These are phyloP conservation scores for Ditylenchus dipsaci DNA, from an alignment of 1,140 invertebrate species.

Conservation along the genomic window DNA sequence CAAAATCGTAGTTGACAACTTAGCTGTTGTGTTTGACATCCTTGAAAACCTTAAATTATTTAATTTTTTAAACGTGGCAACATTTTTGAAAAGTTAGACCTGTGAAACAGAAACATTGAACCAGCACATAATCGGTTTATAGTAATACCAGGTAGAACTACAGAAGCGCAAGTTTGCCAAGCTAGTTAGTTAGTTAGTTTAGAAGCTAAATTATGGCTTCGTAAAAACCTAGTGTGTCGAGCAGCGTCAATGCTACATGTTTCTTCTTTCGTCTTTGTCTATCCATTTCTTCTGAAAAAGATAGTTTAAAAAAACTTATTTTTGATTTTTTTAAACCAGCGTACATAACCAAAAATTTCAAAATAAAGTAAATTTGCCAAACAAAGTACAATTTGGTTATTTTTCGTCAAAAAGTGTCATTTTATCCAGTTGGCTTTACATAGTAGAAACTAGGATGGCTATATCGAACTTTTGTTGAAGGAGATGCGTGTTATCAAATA, in stretches of 20 bases:
- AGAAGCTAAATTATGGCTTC: conserved; percentile 3
- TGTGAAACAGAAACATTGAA: conserved; percentile 64
- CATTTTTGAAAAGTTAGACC: conserved; percentile 27
- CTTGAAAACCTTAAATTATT: conserved; percentile 24
- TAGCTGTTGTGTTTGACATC: conserved; percentile 62
- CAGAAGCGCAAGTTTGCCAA: conserved; percentile 88
- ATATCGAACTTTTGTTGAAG: no score
- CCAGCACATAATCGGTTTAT: conserved; percentile 77
- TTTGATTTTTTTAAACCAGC: not conserved
- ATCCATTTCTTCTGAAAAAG: conserved; percentile 17
- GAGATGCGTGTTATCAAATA: no score
- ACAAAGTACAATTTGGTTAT: no score
- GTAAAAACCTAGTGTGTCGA: conserved; percentile 10
- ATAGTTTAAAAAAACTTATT: not conserved
- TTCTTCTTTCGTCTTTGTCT: conserved; percentile 7
- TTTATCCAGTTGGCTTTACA: no score
- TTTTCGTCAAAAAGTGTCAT: no score
- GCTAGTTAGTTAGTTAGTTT: no score
- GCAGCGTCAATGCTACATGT: conserved; percentile 23
- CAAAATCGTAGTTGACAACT: conserved; percentile 71
- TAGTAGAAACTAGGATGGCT: no score
- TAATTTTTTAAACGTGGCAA: conserved; percentile 14
- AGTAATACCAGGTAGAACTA: conserved; percentile 81
- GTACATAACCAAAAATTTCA: no score
- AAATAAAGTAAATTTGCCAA: no score